Base-by-base conservation (phyloP, 1,140 invertebrate genomes). In the Drosophila trapezifrons region DNA sequence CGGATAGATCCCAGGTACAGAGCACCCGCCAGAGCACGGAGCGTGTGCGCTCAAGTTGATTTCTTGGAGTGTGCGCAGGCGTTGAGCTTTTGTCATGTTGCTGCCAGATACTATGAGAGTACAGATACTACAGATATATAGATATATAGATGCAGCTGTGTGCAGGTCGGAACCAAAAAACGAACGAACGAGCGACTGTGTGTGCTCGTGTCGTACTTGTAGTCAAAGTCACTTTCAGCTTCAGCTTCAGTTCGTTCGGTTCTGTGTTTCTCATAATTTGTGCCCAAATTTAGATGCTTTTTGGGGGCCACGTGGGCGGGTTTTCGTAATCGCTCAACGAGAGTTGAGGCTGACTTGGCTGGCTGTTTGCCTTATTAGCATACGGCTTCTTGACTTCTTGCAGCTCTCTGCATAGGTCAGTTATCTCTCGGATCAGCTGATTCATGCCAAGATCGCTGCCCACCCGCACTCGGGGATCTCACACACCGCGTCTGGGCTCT, bases 181-280 rank as follows among this genome's bases (percentile, higher is more conserved):
- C 35, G 22, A 40, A 58, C 59, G 35, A 40, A 58, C 59, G 35
- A 63, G 40, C 51, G 12, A 37, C 1, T 13, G 51, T 35, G n/a
- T 37, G 32, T 10, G 51, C 51, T 54, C 32, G 51, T 54, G 51
- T 42, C 65, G 83, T 86, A 86, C 75, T 86, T 86, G 83, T 86
- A 89, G 76, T 89, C 84, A 89, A 89, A 89, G 84, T 89, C 83
- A 86, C 82, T 86, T 86, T 86, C 82, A 86, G 83, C 82, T 86
- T 86, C 84, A 81, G 80, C 82, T 86, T 86, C 84, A 81, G 80
- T 38, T 42, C 59, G 71, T 47, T 77, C 73, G 56, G 55, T 77
- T 78, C 65, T 78, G 49, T 49, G 74, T 57, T 87, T 83, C 76
- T 83, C 83, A 86, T 86, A 86, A 86, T 86, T 83, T 86, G 85